These are phyloP conservation scores for Thinocorus orbignyianus DNA, from an alignment of 2,113 vertebrate genomes.

Conservation along the genomic window DNA sequence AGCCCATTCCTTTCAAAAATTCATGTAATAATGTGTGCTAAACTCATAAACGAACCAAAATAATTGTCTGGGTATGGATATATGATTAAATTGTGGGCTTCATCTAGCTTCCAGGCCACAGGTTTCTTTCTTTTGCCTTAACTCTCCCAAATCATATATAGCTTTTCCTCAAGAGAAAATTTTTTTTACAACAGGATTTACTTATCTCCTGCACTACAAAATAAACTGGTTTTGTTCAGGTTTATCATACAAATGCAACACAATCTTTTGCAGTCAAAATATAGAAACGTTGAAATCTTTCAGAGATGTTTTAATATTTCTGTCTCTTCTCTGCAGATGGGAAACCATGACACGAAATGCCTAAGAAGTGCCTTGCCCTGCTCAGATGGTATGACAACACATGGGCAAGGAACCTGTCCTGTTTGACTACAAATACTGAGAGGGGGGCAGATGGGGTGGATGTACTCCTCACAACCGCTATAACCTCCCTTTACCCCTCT, in stretches of 20 bases:
- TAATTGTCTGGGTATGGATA: not conserved
- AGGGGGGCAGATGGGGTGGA: accelerated
- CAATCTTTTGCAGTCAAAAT: not conserved
- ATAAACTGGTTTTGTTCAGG: not conserved
- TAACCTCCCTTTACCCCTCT: not conserved
- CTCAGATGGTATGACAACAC: not conserved
- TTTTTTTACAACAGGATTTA: not conserved
- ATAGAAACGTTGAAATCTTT: not conserved
- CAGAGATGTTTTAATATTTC: not conserved
- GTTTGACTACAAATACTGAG: not conserved
- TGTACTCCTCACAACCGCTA: not conserved
- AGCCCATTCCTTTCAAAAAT: not conserved
- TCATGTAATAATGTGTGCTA: not conserved
- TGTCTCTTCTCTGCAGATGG: not conserved
- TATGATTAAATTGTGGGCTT: not conserved
- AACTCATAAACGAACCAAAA: not conserved
- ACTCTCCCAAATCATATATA: not conserved
- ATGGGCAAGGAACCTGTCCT: not conserved
- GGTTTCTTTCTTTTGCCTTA: not conserved
- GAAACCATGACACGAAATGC: not conserved
- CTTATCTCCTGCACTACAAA: not conserved
- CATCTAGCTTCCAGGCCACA: not conserved
- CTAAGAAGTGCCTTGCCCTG: not conserved
- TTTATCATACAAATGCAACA: not conserved
- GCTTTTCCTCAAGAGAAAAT: not conserved